Evolutionary conservation across 2,888 invertebrate species (phyloP).

Genomic region (Ethmia dodecea): DNA sequence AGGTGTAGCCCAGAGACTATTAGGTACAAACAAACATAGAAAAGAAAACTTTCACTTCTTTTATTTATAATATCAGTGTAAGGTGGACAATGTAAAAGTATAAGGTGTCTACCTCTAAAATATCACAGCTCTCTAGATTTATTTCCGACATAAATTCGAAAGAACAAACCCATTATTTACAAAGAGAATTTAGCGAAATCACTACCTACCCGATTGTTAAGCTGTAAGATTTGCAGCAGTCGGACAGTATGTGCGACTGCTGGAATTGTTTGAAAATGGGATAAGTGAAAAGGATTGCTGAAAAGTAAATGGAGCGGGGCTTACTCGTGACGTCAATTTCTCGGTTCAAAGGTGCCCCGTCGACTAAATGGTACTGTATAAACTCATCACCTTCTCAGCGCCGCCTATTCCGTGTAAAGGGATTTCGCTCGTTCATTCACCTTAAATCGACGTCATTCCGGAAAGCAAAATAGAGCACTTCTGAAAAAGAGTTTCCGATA

Average conservation of each 20-base stretch:
- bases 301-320: slow-evolving; percentile 39
- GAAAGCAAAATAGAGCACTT: slow-evolving; percentile 69
- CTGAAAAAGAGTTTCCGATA: slow-evolving; percentile 67
- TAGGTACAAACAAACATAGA: no score
- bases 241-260: not conserved
- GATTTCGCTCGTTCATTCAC: slow-evolving; percentile 73
- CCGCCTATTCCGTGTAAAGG: slow-evolving; percentile 72
- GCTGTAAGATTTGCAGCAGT: not conserved
- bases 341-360: slow-evolving; percentile 65
- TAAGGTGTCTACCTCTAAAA: no score
- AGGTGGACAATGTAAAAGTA: no score
- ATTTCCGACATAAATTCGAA: no score
- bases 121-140: no score
- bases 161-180: no score
- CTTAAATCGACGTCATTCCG: slow-evolving; percentile 72
- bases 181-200: no score
- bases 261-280: slow-evolving; percentile 4
- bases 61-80: no score
- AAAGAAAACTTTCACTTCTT: no score
- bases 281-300: slow-evolving; percentile 38
- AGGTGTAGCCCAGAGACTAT: no score
- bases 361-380: slow-evolving; percentile 67
- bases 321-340: slow-evolving; percentile 57
- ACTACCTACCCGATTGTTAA: no score
- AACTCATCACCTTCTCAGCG: slow-evolving; percentile 67